Base-by-base conservation (phyloP, 2,888 invertebrate species). In the Nebria salina region DNA sequence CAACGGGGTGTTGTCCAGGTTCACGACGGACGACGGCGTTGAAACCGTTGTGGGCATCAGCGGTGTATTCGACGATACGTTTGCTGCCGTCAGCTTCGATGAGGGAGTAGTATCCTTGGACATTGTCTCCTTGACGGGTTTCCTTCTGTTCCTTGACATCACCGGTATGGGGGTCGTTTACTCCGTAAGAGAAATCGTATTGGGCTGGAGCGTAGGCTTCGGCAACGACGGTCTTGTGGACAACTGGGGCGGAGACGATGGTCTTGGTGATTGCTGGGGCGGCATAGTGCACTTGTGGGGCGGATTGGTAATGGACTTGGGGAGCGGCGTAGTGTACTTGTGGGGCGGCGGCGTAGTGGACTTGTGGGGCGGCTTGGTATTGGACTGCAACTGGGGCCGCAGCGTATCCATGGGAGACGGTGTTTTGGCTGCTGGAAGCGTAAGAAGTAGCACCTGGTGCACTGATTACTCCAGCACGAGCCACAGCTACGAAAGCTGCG, bases 101-200 rank as follows among this genome's bases (percentile, higher is more conserved):
- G 5, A 91, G 85, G 78, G 90, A 89, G 84, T 91, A 91, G 83
- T 88, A 86, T 7, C 91, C 91, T 82, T 90, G 89, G 15, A 91
- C 91, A 79, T 86, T 87, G 85, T 91, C 90, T 76, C 90, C 91
- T 84, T 89, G 89, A 82, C 91, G 90, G 1, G 87, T 82, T 86
- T 91, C 91, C 83, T 90, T 89, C 84, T 91, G 91, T 83, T 87
- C 87, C 84, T 91, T 91, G 82, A 89, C 88, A 84, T 91, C 91
- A 5, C 91, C 91, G 81, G 91, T 91, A 83, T 89, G 89, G 4
- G 89, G 88, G 86, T 90, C 90, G 82, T 88, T 88, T 4, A 90
- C 90, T 13, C 87, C 84, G 84, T 90, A 91, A 11, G 88, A 87
- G 84, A 90, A 90, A 83, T 89, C 90, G 83, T 91, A 91, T 77